A percentile compares a stretch with the other conserved stretches of the same genome.
Evolutionary conservation across 2,888 invertebrate genomes (phyloP).

Genomic region (Leptothorax acervorum): DNA sequence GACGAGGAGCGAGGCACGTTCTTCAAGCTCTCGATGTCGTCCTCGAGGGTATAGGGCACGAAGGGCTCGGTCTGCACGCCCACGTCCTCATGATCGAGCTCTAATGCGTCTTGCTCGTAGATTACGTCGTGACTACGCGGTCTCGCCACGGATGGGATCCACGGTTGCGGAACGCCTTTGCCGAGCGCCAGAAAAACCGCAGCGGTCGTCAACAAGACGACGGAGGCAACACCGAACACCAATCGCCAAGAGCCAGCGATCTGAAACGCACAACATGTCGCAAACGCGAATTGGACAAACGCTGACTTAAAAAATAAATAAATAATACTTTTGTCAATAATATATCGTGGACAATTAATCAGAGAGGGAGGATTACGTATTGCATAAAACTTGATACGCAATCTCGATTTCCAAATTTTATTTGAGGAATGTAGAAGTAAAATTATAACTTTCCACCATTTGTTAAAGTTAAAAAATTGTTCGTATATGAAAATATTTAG

Average conservation of each 20-base stretch:
- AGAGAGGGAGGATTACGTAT: background rate
- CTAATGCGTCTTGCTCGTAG: conserved; percentile 83
- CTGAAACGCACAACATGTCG: conserved; percentile 77
- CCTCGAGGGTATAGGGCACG: conserved; percentile 78
- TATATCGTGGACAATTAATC: background rate
- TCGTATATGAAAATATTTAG: background rate
- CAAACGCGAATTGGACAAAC: background rate
- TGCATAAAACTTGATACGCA: background rate
- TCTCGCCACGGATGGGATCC: conserved; percentile 86
- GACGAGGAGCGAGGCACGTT: conserved; percentile 79
- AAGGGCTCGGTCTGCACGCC: conserved; percentile 84
- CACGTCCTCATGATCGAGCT: conserved; percentile 84
- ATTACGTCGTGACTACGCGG: conserved; percentile 84
- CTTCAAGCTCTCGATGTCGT: conserved; percentile 76
- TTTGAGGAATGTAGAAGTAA: background rate
- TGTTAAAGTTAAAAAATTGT: background rate
- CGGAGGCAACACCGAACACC: conserved; percentile 88
- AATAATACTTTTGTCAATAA: background rate
- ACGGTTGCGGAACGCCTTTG: conserved; percentile 88
- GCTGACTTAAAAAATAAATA: background rate
- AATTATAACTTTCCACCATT: background rate
- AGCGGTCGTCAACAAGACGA: conserved; percentile 87
- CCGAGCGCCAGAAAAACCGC: conserved; percentile 87
- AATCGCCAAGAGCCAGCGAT: conserved; percentile 88
- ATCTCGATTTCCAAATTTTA: background rate